Evolutionary conservation across 2,888 invertebrate genomes (phyloP), one percentile per base, ranked within the genome.

Genomic region (Harpalus rufipes): DNA sequence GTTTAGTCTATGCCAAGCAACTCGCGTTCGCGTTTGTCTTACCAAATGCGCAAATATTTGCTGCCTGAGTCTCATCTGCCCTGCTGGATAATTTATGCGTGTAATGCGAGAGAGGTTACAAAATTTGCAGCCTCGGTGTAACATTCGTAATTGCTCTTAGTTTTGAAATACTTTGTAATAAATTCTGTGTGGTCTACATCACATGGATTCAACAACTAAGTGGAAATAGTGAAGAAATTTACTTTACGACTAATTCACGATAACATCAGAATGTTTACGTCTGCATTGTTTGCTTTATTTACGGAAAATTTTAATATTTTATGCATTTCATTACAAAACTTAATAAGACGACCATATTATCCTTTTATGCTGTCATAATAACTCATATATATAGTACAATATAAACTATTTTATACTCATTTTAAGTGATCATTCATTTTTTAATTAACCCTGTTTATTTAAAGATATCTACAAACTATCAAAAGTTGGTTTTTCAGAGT

Each of bases 131-230:
- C 32, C 32, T 32, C 61, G 41, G 63, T 63, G 81, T 63, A 65
- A 81, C 81, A 65, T 63, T 25, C 41, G 81, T 81, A 81, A 81
- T 81, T 81, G 81, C 63, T 81, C 32, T 8, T 59, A 1, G 81
- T 81, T 81, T 81, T 81, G 81, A 81, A 81, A 81, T 81, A 18
- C 41, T 63, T 81, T 78, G 78, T 58, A 78, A 78, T 58, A 78
- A 58, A 78, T 78, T 78, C 21, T 78, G 56, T 78, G 78, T 78
- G 78, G 74, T 74, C 74, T 74, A 74, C 44, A 74, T 74, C 56
- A 51, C 74, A 74, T 74, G 51, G 44, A 74, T 74, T 51, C 56
- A 18, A 44, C 74, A 12, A 74, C 41, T 41, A 39, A 72, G 41
- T 72, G 44, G 39, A 72, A 39, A 72, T 72, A 51, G 44, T 51